Base-by-base conservation (phyloP, 2,113 vertebrate species). In the Elgaria multicarinata region DNA sequence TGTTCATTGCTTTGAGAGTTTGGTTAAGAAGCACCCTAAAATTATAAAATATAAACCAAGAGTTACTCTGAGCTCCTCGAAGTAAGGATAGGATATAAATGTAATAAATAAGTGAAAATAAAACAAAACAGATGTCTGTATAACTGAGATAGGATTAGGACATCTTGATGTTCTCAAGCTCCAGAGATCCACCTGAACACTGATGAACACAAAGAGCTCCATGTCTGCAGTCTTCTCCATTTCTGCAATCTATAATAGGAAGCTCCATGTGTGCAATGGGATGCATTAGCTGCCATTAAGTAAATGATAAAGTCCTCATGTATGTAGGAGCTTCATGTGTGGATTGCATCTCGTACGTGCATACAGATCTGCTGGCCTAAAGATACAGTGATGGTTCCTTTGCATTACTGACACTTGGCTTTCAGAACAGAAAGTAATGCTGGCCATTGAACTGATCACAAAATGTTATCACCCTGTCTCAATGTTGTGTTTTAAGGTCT, bases 361-460 rank as follows among this genome's bases (percentile, higher is more conserved):
- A 22, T 7, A 80, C n/a, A n/a, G n/a, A 31, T 53, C 22, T 55
- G 31, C 22, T 12, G 36, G 42, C n/a, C 3, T 46, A 28, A 26
- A 31, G 1, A 0, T 10, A 14, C 20, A 4, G 2, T 0, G 1
- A 4, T 86, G 20, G 9, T 71, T 39, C 46, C 28, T 5, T 24
- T 5, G 0, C 2, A 3, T 75, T 28, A 16, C 14, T 10, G 83
- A 14, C 13, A 0, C 14, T 55, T 18, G 58, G 2, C 44, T 44
- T 64, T 80, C 75, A 67, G 33, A 39, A 0, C 31, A 2, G 83
- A 66, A 3, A 20, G 80, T 0, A 20, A 24, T 28, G 50, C 75
- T 36, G 76, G 50, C 89, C 2, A 14, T 1, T 6, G 44, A 8
- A 77, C 0, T 24, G 4, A 5, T 1, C 12, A 1, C 66, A 83